Percentiles rank a stretch among this genome's conserved stretches.
Evolutionary conservation across 2,113 vertebrate species (phyloP).

Genomic region (Acinonyx jubatus): DNA sequence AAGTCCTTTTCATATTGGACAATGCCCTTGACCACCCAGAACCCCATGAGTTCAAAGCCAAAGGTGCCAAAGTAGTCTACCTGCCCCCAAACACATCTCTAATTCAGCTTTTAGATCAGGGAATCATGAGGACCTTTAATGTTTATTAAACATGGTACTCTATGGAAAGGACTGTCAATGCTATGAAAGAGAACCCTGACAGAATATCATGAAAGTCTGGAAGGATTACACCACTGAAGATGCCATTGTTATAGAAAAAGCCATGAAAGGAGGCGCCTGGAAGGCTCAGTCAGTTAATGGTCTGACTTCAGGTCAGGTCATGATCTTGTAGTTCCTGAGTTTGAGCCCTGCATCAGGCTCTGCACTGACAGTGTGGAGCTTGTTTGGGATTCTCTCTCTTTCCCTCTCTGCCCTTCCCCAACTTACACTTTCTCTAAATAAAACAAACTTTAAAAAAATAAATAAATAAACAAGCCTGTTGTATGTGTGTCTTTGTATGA

Average conservation of each 20-base stretch:
- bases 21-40: neutral
- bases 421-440: too few species aligned
- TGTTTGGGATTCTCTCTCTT: too few species aligned
- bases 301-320: neutral
- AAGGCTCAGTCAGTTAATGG: neutral
- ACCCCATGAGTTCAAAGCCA: neutral
- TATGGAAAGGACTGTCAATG: neutral
- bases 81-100: neutral
- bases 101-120: neutral
- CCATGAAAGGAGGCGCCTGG: neutral
- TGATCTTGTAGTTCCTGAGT: neutral
- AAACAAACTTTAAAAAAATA: neutral
- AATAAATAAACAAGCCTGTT: neutral
- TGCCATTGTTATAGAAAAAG: neutral
- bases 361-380: too few species aligned
- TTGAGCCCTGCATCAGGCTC: neutral
- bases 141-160: neutral
- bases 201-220: neutral
- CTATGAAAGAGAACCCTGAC: neutral
- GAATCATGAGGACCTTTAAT: neutral
- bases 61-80: neutral
- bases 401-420: too few species aligned
- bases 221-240: neutral
- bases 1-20: neutral
- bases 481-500: neutral